phyloP scores from a whole-genome alignment of 1,140 invertebrate species.

The Eueides isabella region DNA sequence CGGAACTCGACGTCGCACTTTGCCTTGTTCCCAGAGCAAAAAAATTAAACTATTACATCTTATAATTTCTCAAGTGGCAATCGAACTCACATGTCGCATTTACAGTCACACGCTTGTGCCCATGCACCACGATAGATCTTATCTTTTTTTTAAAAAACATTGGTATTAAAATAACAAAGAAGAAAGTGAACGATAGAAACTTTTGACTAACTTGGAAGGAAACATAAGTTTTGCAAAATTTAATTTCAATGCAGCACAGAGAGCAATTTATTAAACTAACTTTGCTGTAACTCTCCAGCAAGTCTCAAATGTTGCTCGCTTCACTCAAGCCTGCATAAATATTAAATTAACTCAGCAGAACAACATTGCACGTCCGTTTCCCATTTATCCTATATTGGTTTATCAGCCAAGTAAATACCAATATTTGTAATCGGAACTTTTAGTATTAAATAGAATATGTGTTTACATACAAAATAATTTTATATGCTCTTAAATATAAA shows the following conservation, averaged over 20 bases:
- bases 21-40: no score
- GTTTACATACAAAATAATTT: not conserved
- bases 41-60: no score
- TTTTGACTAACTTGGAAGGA: not conserved
- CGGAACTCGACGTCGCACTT: no score
- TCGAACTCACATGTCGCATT: no score
- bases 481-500: not conserved
- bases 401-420: constrained; percentile 1
- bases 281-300: not conserved
- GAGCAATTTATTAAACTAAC: constrained; percentile 6
- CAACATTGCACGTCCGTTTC: constrained; percentile 8
- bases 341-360: not conserved
- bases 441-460: not conserved
- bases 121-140: no score
- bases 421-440: constrained; percentile 1
- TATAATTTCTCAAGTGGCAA: no score
- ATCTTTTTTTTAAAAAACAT: no score
- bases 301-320: not conserved
- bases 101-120: no score
- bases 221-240: not conserved
- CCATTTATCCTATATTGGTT: constrained; percentile 10
- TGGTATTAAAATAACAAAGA: no score
- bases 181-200: not conserved
- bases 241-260: constrained; percentile 8
- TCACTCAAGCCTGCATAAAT: constrained; percentile 7